Evolutionary conservation across 2,888 invertebrate genomes (phyloP), one percentile per base, ranked within the genome.

Genomic region (Pandemis heparana): DNA sequence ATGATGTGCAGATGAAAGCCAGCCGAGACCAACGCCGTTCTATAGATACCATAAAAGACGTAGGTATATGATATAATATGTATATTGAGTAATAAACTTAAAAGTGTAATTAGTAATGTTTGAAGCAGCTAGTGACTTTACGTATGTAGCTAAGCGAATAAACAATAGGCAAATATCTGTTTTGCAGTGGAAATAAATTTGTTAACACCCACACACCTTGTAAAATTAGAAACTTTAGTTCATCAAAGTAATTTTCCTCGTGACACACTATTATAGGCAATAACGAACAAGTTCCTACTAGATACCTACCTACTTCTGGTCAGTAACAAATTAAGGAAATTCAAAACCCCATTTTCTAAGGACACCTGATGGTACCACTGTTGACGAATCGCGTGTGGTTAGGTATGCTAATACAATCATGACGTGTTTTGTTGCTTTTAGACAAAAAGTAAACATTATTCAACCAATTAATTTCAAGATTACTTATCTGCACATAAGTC

Each of bases 351-450:
- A 48, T 5, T n/a, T 48, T 48, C n/a, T 46, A 14, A 14, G 46
- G 7, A 48, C 5, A 7, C 43, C 12, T 53, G 53, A 18, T 53
- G 18, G 18, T 48, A 14, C n/a, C n/a, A 14, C 48, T 14, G n/a
- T n/a, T 48, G 48, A 48, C 48, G 48, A 43, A 12, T n/a, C 6
- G 5, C n/a, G n/a, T 48, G 48, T 48, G 48, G n/a, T 6, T n/a
- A 5, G 12, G 43, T 12, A 53, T 53, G 9, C 16, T 9, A 53
- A 16, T 4, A 51, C 5, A 14, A 5, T n/a, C 16, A 16, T 51
- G 51, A n/a, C 51, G 51, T 51, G n/a, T 51, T 51, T 56, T 56
- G 56, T 56, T 56, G 56, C 56, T 56, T 56, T 23, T 56, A 23
- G 23, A 23, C 56, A 56, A 23, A 32, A 56, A 23, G 53, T 23